Evolutionary conservation across 2,888 invertebrate genomes (phyloP).

Genomic region (Ferrisia virgata): DNA sequence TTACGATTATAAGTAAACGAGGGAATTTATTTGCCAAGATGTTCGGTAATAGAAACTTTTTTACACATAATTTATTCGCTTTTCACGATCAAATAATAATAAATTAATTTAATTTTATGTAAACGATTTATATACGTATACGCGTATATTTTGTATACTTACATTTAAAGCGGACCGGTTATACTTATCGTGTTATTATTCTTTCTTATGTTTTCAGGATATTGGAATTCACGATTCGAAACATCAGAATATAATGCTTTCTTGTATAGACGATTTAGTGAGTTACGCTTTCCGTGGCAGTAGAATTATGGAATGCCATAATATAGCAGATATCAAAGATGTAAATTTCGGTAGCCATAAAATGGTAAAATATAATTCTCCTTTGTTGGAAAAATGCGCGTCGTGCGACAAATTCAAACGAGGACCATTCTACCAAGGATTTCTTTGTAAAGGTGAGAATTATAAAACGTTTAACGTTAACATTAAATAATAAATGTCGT

Average conservation of each 20-base stretch:
- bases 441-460: slow-evolving; percentile 63
- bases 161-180: neutral
- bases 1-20: neutral
- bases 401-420: slow-evolving; percentile 70
- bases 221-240: slow-evolving; percentile 74
- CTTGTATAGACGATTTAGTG: slow-evolving; percentile 66
- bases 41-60: neutral
- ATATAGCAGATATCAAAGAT: slow-evolving; percentile 49
- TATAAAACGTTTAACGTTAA: neutral
- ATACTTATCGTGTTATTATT: slow-evolving; percentile 35
- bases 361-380: slow-evolving; percentile 60
- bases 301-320: slow-evolving; percentile 50
- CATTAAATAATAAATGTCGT: slow-evolving; percentile 15
- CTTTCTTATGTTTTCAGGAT: slow-evolving; percentile 59
- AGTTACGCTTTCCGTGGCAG: slow-evolving; percentile 48
- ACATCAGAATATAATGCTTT: slow-evolving; percentile 66
- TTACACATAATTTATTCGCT: neutral
- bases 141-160: neutral
- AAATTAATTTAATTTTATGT: neutral
- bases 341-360: slow-evolving; percentile 48
- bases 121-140: neutral
- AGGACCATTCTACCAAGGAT: slow-evolving; percentile 68
- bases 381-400: slow-evolving; percentile 66
- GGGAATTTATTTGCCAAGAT: neutral
- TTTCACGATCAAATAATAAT: neutral